Conservation (phyloP, 1,140 invertebrate species). For the Drosophila nikananu region DNA sequence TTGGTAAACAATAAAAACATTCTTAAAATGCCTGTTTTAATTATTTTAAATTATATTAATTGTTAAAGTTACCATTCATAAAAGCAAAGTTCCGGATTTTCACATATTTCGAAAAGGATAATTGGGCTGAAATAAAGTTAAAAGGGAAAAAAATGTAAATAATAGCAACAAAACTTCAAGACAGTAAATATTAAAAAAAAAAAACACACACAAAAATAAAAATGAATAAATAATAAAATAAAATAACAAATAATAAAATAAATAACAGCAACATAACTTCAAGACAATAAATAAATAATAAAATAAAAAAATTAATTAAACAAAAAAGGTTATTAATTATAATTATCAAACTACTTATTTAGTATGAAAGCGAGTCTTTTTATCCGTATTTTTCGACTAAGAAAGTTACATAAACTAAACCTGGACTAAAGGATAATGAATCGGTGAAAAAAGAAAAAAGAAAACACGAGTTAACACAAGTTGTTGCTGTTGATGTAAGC, state of each 20-base stretch:
- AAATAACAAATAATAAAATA: background rate
- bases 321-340: too few species aligned
- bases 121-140: background rate
- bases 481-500: background rate
- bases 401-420: background rate
- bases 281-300: too few species aligned
- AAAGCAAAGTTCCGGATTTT: background rate
- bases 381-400: background rate
- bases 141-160: background rate
- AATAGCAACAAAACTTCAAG: background rate
- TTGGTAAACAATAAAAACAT: too few species aligned
- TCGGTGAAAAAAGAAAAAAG: background rate
- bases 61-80: background rate
- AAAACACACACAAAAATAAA: background rate
- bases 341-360: background rate
- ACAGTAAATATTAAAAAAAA: background rate
- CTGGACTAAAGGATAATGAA: background rate
- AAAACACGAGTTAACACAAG: background rate
- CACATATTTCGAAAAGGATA: background rate
- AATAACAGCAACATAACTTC: too few species aligned
- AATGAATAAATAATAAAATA: background rate
- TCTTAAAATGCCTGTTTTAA: too few species aligned
- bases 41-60: too few species aligned
- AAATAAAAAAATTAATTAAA: too few species aligned
- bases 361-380: background rate